Evolutionary conservation across 2,888 invertebrate species (phyloP).

Genomic region (Ariolimax columbianus): DNA sequence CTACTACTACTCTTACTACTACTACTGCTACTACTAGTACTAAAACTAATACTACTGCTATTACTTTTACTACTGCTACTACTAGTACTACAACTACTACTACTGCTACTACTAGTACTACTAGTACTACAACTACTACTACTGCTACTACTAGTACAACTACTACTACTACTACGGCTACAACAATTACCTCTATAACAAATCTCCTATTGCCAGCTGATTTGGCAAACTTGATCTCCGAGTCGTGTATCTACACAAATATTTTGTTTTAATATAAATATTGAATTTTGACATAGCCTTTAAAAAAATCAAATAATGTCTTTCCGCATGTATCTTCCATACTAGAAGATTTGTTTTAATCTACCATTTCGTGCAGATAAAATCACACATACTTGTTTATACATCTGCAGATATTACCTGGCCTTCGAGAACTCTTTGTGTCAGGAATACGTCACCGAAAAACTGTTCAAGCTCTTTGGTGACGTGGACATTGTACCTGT

Average conservation of each 20-base stretch:
- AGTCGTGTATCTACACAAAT: too few species aligned
- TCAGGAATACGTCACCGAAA: slow-evolving; percentile 59
- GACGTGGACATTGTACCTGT: slow-evolving; percentile 52
- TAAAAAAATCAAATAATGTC: too few species aligned
- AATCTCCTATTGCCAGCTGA: too few species aligned
- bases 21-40: not conserved
- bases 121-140: not conserved
- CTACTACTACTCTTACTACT: slow-evolving; percentile 7
- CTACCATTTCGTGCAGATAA: too few species aligned
- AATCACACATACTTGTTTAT: not conserved
- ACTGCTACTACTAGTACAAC: not conserved
- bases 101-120: not conserved
- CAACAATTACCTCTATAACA: not conserved
- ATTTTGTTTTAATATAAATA: too few species aligned
- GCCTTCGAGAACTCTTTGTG: slow-evolving; percentile 59
- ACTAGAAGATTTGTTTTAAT: too few species aligned
- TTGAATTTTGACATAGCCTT: too few species aligned
- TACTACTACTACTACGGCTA: not conserved
- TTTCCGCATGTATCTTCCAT: too few species aligned
- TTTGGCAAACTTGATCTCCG: too few species aligned
- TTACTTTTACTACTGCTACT: not conserved
- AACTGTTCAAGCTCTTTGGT: slow-evolving; percentile 54
- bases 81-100: not conserved
- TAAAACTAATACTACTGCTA: not conserved
- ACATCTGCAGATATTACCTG: slow-evolving; percentile 52